Evolutionary conservation across 2,113 vertebrate species (phyloP).

Genomic region (Grantiella picta): DNA sequence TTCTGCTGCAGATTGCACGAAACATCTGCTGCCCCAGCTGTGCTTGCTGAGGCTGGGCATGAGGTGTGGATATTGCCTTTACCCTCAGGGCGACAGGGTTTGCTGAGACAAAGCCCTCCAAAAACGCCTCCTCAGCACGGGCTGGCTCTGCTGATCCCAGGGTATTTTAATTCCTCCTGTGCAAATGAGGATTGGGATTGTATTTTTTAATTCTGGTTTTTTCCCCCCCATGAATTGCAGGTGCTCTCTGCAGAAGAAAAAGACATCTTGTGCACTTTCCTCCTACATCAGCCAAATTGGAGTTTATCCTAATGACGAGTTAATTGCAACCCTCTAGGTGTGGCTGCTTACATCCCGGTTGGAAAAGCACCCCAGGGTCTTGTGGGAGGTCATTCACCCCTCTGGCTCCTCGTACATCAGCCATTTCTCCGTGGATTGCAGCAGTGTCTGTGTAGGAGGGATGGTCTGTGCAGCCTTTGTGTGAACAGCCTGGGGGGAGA

Average conservation of each 20-base stretch:
- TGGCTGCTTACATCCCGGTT: neutral
- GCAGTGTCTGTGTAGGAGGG: neutral
- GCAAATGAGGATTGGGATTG: neutral
- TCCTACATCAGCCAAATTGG: neutral
- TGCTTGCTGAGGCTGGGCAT: neutral
- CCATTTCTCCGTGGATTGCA: neutral
- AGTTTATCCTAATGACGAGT: neutral
- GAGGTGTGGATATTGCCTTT: neutral
- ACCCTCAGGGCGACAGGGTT: neutral
- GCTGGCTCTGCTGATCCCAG: neutral
- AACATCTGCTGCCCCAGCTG: neutral
- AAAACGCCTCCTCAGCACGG: neutral
- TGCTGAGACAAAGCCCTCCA: neutral
- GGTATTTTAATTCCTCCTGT: neutral
- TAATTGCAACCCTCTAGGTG: neutral
- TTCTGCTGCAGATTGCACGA: neutral
- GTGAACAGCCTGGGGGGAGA: neutral
- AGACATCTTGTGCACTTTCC: neutral
- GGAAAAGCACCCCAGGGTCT: neutral
- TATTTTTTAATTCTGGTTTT: neutral
- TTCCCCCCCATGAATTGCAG: accelerated
- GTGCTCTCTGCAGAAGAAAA: neutral
- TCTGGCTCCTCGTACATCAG: neutral
- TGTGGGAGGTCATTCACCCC: neutral
- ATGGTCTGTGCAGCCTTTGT: neutral